A percentile compares a stretch with the other conserved stretches of the same genome.
These are phyloP conservation scores for Diarsia rubi DNA, from an alignment of 2,888 invertebrate genomes.

Conservation along the genomic window DNA sequence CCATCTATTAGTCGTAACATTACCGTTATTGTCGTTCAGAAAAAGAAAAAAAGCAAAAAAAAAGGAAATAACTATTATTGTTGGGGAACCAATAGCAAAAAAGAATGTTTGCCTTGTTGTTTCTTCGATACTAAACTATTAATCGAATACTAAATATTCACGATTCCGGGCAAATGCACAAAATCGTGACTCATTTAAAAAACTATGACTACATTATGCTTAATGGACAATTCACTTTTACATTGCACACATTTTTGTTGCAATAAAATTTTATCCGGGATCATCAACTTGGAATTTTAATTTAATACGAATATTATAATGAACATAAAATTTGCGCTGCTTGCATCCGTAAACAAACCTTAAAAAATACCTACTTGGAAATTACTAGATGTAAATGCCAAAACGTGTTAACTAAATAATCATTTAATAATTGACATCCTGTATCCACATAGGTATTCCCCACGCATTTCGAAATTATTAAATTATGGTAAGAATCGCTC, in stretches of 20 bases:
- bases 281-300: background rate
- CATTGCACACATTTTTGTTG: background rate
- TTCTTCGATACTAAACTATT: background rate
- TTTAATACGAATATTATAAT: slow-evolving; percentile 11
- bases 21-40: background rate
- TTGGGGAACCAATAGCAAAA: background rate
- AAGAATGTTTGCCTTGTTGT: background rate
- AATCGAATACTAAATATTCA: background rate
- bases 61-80: background rate
- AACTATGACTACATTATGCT: background rate
- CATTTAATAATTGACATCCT: background rate
- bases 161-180: background rate
- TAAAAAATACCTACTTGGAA: background rate
- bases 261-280: slow-evolving; percentile 18
- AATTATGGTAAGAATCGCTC: slow-evolving; percentile 4
- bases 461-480: background rate
- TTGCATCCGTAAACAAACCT: slow-evolving; percentile 36
- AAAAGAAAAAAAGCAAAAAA: background rate
- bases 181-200: background rate
- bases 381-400: slow-evolving; percentile 17
- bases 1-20: background rate
- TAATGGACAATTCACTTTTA: background rate
- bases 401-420: slow-evolving; percentile 26
- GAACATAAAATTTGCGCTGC: background rate
- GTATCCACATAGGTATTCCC: background rate